A percentile compares a stretch with the other conserved stretches of the same genome.
phyloP scores from a whole-genome alignment of 2,888 invertebrate species.

The Cephonodes hylas region DNA sequence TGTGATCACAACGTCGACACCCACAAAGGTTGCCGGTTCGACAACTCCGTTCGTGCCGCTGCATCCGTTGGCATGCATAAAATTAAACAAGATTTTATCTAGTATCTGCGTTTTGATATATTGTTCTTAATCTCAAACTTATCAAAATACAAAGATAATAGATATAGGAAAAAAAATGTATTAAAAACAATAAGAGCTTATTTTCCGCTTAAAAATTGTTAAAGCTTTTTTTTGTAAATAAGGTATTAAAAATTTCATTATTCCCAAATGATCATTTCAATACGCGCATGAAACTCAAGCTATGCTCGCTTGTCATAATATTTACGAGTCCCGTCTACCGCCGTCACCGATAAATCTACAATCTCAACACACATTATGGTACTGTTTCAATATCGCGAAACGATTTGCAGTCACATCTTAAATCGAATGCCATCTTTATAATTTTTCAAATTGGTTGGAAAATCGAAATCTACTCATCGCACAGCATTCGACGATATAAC shows the following conservation, averaged over 20 bases:
- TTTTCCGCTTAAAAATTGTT: too few species aligned
- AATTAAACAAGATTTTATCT: not conserved
- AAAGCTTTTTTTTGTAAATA: too few species aligned
- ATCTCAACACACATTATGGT: not conserved
- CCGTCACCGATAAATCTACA: slow-evolving; percentile 22
- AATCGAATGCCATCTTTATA: not conserved
- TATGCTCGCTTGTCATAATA: slow-evolving; percentile 26
- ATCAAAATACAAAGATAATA: too few species aligned
- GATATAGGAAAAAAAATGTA: too few species aligned
- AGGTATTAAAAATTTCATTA: too few species aligned
- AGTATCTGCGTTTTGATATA: not conserved
- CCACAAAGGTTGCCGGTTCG: not conserved
- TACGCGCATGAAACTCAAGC: not conserved
- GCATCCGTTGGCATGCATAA: not conserved
- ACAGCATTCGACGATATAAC: not conserved
- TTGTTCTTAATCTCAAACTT: not conserved
- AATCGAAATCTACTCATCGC: not conserved
- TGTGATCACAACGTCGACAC: not conserved
- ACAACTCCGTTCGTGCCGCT: not conserved
- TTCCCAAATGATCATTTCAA: not conserved
- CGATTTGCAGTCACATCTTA: not conserved
- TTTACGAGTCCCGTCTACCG: slow-evolving; percentile 32
- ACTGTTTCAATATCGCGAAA: not conserved
- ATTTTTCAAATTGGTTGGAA: not conserved
- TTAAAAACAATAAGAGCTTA: too few species aligned